Base-by-base conservation (phyloP, 2,888 invertebrate species). In the Drosophila niveifrons region DNA sequence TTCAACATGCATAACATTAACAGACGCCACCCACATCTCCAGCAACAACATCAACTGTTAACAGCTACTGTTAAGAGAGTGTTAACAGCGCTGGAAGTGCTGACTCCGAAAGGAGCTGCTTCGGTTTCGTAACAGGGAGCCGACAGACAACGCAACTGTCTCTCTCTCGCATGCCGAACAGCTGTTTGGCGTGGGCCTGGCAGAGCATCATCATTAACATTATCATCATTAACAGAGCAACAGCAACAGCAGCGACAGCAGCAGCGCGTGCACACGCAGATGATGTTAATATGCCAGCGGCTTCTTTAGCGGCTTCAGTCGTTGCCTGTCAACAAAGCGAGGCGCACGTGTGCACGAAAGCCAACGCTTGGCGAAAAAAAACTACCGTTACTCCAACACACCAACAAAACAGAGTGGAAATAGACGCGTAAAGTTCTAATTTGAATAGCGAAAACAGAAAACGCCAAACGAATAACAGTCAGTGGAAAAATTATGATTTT, bases 281-380 rank as follows among this genome's bases (percentile, higher is more conserved):
- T 72, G 80, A 82, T 89, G 75, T 86, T 89, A 76, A 75, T 63
- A 50, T 57, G 62, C 75, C 85, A 75, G 64, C 71, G 68, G 80
- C 72, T 88, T 83, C 83, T 65, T 87, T 63, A 55, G 85, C 88
- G 82, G 85, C 88, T 88, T 86, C 78, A 86, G 86, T 86, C 88
- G 86, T 86, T 89, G 83, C 72, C 89, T 72, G 82, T 86, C 86
- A 89, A 89, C 89, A 86, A 85, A 85, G 64, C 80, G 68, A 57
- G 66, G 57, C 76, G 72, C 78, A 89, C 85, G 88, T 86, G 80
- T 69, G 56, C 64, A 23, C 6, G 39, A 39, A 56, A 48, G 18
- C 50, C 50, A 47, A 50, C 44, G 66, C 63, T 70, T 53, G 57
- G 28, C 34, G 3, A 15, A 47, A 46, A 69, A 62, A 39, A 23